Conservation (phyloP, 2,113 vertebrate genomes). For the Percina caprodes region DNA sequence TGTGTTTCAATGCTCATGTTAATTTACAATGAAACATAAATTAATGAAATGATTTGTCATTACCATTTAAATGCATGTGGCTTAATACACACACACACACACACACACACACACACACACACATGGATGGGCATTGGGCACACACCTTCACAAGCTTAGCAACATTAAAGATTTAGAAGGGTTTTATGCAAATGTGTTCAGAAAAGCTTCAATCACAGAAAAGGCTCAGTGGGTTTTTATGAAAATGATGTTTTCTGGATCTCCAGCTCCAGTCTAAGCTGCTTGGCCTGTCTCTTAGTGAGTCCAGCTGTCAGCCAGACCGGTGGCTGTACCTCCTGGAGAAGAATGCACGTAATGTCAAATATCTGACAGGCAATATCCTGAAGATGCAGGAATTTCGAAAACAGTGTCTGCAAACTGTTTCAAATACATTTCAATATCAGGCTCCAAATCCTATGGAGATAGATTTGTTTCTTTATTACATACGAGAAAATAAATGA, state of each 20-base stretch:
- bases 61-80: constrained; percentile 9
- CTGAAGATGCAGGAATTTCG: constrained; percentile 52
- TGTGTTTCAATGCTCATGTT: not conserved
- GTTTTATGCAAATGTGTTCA: constrained; percentile 59
- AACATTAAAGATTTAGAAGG: constrained; percentile 45
- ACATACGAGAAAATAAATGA: too few species aligned
- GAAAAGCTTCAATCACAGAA: constrained; percentile 48
- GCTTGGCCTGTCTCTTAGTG: constrained; percentile 24
- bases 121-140: not conserved
- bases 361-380: constrained; percentile 68
- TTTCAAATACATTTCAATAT: constrained; percentile 33
- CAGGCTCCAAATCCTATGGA: not conserved
- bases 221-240: constrained; percentile 42
- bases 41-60: not conserved
- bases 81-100: not conserved
- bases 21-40: constrained; percentile 9
- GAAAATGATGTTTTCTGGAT: constrained; percentile 41
- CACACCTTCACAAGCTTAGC: constrained; percentile 40
- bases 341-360: constrained; percentile 57
- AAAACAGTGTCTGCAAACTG: constrained; percentile 35
- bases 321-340: constrained; percentile 16
- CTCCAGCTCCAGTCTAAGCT: constrained; percentile 44
- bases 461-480: too few species aligned
- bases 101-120: not conserved
- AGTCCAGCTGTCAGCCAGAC: constrained; percentile 27